These are phyloP conservation scores for Tinea trinotella DNA, from an alignment of 2,888 invertebrate species.

Conservation along the genomic window DNA sequence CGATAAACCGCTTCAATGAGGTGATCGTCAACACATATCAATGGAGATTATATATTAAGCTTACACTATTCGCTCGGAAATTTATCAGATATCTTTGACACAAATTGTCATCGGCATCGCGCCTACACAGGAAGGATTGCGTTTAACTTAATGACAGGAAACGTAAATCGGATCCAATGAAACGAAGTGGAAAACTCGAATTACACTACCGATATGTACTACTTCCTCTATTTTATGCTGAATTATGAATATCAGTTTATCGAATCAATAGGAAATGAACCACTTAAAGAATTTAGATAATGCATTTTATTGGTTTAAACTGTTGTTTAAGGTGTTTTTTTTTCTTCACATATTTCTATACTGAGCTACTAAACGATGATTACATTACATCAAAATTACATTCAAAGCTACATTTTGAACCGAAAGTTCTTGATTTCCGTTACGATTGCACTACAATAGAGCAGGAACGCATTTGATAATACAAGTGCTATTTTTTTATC, in stretches of 20 bases:
- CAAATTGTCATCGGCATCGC: slow-evolving; percentile 11
- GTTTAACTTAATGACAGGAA: slow-evolving; percentile 13
- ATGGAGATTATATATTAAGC: slow-evolving; percentile 3
- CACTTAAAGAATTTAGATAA: no score
- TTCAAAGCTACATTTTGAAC: no score
- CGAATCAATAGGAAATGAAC: no score
- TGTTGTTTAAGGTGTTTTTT: no score
- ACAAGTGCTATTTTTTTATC: no score
- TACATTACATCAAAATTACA: no score
- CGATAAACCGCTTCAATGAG: background rate
- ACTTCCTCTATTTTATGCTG: background rate
- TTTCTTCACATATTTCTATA: no score
- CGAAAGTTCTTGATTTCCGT: no score
- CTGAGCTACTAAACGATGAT: no score
- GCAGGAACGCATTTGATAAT: no score
- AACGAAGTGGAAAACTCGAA: slow-evolving; percentile 7
- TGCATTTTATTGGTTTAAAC: no score
- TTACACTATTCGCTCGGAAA: background rate
- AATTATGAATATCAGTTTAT: background rate
- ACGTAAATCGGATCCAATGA: background rate
- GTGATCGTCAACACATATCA: slow-evolving; percentile 10
- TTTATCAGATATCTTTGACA: slow-evolving; percentile 14
- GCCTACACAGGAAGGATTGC: slow-evolving; percentile 10
- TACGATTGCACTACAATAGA: no score
- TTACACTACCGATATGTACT: background rate